A percentile compares a stretch with the other conserved stretches of the same genome.
Conservation (phyloP, 92 coral and sea anemone species). For the Nematostella vectensis region DNA sequence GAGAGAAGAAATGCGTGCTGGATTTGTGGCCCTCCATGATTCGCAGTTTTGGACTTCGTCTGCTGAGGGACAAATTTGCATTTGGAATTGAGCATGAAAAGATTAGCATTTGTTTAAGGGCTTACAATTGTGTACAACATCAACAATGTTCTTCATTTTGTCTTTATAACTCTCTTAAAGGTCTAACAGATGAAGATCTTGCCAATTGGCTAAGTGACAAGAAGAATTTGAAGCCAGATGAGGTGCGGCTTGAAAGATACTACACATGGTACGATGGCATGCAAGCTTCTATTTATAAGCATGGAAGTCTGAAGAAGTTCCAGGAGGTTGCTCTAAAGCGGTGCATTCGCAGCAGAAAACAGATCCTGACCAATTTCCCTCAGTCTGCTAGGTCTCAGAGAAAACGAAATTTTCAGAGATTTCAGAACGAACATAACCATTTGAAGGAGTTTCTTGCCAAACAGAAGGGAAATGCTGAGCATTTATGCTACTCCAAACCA, state of each 20-base stretch:
- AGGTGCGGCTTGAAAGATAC: constrained; percentile 36
- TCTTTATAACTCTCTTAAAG: constrained; percentile 15
- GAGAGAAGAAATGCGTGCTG: too few species aligned
- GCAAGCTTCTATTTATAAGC: constrained; percentile 57
- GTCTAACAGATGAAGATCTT: constrained; percentile 55
- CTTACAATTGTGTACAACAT: too few species aligned
- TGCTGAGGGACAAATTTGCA: too few species aligned
- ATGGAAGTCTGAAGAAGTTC: constrained; percentile 35
- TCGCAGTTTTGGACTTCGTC: too few species aligned
- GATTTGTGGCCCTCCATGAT: too few species aligned
- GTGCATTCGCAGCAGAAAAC: constrained; percentile 62
- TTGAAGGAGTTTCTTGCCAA: constrained; percentile 33
- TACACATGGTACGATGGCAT: constrained; percentile 57
- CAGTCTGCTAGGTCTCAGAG: constrained; percentile 46
- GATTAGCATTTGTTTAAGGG: too few species aligned
- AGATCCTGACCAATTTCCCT: constrained; percentile 45
- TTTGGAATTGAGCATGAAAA: too few species aligned
- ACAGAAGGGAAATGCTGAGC: constrained; percentile 37
- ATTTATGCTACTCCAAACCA: constrained; percentile 39
- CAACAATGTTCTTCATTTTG: too few species aligned
- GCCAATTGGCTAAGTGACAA: constrained; percentile 30
- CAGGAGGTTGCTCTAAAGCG: constrained; percentile 69
- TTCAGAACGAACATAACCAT: constrained; percentile 45
- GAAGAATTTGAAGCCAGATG: constrained; percentile 15
- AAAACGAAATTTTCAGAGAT: constrained; percentile 38